phyloP scores from a whole-genome alignment of 2,113 vertebrate genomes.

The Ciconia maguari region DNA sequence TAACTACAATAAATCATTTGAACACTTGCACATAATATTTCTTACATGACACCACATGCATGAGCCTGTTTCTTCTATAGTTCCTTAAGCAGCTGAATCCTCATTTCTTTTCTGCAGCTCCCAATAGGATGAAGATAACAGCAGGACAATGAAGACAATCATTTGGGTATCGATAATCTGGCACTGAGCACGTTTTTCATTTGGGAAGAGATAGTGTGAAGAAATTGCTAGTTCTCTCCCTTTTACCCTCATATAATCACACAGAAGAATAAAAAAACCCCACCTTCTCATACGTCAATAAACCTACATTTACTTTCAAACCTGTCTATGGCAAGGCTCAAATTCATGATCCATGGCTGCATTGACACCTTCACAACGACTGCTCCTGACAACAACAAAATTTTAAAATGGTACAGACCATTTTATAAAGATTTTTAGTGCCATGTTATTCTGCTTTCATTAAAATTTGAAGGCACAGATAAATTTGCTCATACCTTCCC shows the following conservation, averaged over 20 bases:
- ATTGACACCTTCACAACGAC: background rate
- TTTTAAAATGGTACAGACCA: background rate
- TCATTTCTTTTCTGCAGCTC: constrained; percentile 68
- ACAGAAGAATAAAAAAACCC: background rate
- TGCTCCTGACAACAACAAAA: background rate
- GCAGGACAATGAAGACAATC: constrained; percentile 40
- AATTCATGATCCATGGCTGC: background rate
- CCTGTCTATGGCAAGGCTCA: background rate
- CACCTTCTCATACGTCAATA: background rate
- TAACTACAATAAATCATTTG: background rate
- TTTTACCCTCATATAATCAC: background rate
- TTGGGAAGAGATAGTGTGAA: background rate
- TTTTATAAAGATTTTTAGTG: background rate
- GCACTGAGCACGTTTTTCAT: background rate
- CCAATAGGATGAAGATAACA: constrained; percentile 51
- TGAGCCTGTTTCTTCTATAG: background rate
- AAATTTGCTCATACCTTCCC: background rate
- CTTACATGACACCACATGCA: background rate
- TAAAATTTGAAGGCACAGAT: background rate
- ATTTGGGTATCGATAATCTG: constrained; percentile 8
- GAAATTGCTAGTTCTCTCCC: background rate
- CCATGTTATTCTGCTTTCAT: background rate
- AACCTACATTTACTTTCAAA: constrained; percentile 2
- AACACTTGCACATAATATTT: background rate
- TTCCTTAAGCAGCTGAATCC: background rate